Evolutionary conservation across 2,888 invertebrate species (phyloP), one percentile per base, ranked within the genome.

Genomic region (Troides helena): DNA sequence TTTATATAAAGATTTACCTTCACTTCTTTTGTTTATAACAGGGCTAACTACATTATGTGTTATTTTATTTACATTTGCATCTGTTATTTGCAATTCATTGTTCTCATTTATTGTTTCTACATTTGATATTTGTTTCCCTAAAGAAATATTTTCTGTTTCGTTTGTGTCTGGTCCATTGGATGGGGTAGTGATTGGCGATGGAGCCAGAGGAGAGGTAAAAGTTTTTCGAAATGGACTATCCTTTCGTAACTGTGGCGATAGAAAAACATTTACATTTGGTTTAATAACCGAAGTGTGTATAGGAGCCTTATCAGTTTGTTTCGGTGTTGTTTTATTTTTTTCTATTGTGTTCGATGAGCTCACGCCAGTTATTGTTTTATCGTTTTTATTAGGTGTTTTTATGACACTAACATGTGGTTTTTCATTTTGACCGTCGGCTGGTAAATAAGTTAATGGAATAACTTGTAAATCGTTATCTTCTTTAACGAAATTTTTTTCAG

Each of bases 161-260:
- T 78, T 58, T 74, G 76, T 25, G 76, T 81, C 50, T 71, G 75
- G 1, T 75, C 50, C 71, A 74, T 82, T 76, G 23, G 23, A 8
- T 73, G 76, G 7, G 30, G 79, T 79, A 57, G 77, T 65, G 72
- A 78, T 81, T 0, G 83, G 80, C 4, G 80, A 74, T 3, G 81
- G 80, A 10, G 79, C 59, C 14, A 62, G 21, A 62, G 63, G 66
- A 50, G 70, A 70, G 18, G 62, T 75, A 25, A 78, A 68, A 39
- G 81, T 81, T 21, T 83, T 80, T 0, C 77, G 77, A 1, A 75
- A 73, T 30, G 73, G 75, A 25, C 76, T 79, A 14, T 74, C 78
- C 2, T 77, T 84, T 79, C 65, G 82, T 84, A 7, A 74, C 74
- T 60, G 81, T 77, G 30, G 75, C 2, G 88, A 87, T 5, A 80